Evolutionary conservation across 2,113 vertebrate genomes (phyloP), one percentile per base, ranked within the genome.

Genomic region (Aphelocoma coerulescens): DNA sequence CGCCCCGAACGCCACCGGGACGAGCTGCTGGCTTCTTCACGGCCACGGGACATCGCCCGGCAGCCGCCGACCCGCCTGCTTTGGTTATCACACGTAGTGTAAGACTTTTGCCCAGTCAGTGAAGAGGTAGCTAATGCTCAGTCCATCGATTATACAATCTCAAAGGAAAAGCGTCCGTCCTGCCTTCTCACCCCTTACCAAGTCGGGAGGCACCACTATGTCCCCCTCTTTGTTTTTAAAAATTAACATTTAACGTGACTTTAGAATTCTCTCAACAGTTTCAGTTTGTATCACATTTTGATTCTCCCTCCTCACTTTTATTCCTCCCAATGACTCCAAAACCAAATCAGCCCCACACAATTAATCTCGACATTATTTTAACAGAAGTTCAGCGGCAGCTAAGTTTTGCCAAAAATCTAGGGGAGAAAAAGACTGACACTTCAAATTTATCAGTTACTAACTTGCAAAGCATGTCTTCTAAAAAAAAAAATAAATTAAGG

Each of bases 91-190:
- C n/a, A 54, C 84, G 95, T 93, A 93, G 97, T 93, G 78, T 94
- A 88, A 95, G 97, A 95, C 92, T 93, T 94, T 62, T 86, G 96
- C 97, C 97, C 97, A 95, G 97, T 97, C 97, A 96, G 95, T 97
- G 96, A 97, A 98, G 98, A 98, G 98, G 98, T 98, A 98, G 97
- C 97, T 98, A 87, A 95, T 95, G 97, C 91, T 91, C 84, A 77
- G 96, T 97, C 98, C 96, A 83, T 95, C 93, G 73, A 52, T 95
- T 94, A 93, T 95, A 97, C 96, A 96, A 14, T 89, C 82, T 58
- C 88, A 61, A 87, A 94, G 62, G 91, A 96, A 97, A 97, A 96
- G 85, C 81, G 89, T 95, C 96, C 82, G 18, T 62, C 71, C 80
- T 44, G 80, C 92, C 74, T 77, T 71, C 89, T 77, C 82, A 21